Conservation (phyloP, 1,140 invertebrate species). For the Drosophila parvula region DNA sequence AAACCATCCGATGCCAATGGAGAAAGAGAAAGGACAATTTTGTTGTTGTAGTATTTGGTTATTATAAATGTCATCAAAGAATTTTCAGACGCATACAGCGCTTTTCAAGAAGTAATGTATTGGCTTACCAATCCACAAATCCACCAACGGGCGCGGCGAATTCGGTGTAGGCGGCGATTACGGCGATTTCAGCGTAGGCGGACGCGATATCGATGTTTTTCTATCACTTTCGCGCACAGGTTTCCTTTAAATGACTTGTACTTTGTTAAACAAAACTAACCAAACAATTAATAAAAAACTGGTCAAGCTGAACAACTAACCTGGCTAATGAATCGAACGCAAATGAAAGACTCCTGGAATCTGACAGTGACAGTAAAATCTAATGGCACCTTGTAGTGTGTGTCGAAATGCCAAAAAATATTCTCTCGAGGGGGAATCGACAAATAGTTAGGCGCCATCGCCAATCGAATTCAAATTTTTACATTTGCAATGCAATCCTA, state of each 20-base stretch:
- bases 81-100: neutral
- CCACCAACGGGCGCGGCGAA: neutral
- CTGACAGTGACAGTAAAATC: conserved; percentile 14
- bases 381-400: conserved; percentile 1
- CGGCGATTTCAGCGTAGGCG: neutral
- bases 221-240: neutral
- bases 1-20: too few species aligned
- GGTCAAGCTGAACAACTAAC: conserved; percentile 9
- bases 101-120: too few species aligned
- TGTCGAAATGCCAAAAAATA: neutral
- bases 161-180: too few species aligned
- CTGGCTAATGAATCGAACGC: neutral
- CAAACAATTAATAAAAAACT: neutral
- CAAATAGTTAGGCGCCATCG: neutral
- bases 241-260: neutral
- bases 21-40: neutral
- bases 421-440: neutral
- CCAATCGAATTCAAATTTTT: conserved; percentile 7
- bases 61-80: neutral
- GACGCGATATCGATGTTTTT: conserved; percentile 9
- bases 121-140: neutral
- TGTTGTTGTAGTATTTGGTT: neutral
- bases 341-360: conserved; percentile 8
- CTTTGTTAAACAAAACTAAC: neutral
- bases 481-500: conserved; percentile 2